Base-by-base conservation (phyloP, 2,113 vertebrate species). In the Neodon shergylaensis region DNA sequence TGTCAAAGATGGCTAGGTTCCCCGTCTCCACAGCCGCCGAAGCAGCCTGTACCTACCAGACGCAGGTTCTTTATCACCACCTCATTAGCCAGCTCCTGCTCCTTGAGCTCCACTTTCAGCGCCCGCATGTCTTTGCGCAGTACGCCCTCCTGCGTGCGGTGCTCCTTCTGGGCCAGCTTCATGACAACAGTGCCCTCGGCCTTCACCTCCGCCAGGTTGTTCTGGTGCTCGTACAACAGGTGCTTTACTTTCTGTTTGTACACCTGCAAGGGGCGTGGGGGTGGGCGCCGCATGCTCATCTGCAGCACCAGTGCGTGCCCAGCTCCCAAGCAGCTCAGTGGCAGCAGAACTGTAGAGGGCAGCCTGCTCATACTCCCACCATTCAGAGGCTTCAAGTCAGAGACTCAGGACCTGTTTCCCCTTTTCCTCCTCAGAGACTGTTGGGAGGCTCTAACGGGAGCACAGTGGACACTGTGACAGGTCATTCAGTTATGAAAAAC, bases 191-290 rank as follows among this genome's bases (percentile, higher is more conserved):
- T 92, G 39, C 98, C 97, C 66, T 99, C 98, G 0, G 97, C 98
- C 96, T 99, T 99, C 97, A 99, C 92, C 97, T 99, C 99, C 0
- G 98, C 98, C 21, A 99, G 97, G 61, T 97, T 99, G 95, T 99
- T 99, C 98, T 99, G 99, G 73, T 99, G 99, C 97, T 99, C 99
- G 0, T 99, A 99, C 54, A 99, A 87, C 54, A 99, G 96, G 97
- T 99, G 99, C 97, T 99, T 99, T 96, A 99, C 99, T 95, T 99
- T 99, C 98, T 99, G 99, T 95, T 99, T 99, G 96, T 99, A 99
- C 33, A 99, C 98, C 99, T 98, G 74, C 3, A 88, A 1, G 42
- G 72, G n/a, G 9, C 9, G 3, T 11, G n/a, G 22, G 9, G 28
- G 5, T 7, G 36, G 0, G 0, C 11, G 7, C 44, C 14, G 8